A percentile compares a stretch with the other conserved stretches of the same genome.
Evolutionary conservation across 2,113 vertebrate genomes (phyloP).

Genomic region (Sinosuthora webbiana): DNA sequence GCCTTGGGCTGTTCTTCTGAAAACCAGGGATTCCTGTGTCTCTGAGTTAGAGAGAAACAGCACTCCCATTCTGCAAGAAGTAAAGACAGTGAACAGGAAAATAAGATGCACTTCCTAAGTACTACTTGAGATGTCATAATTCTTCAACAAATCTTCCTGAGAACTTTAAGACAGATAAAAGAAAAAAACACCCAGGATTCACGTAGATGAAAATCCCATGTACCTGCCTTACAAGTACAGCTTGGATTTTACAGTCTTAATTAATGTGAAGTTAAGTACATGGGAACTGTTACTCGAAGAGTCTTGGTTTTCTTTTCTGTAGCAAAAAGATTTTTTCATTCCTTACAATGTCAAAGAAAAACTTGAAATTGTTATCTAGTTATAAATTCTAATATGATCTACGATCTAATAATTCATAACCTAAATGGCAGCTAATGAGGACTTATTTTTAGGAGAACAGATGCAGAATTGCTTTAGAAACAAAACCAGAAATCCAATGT

Average conservation of each 20-base stretch:
- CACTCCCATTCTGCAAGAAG: neutral
- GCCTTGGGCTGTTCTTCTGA: neutral
- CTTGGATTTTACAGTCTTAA: neutral
- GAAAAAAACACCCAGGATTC: neutral
- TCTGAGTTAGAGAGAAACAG: neutral
- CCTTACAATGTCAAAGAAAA: neutral
- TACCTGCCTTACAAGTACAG: neutral
- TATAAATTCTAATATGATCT: neutral
- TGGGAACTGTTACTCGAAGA: neutral
- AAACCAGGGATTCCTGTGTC: neutral
- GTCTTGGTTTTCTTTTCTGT: neutral
- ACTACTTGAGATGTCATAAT: neutral
- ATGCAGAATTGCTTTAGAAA: constrained; percentile 20
- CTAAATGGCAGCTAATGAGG: constrained; percentile 45
- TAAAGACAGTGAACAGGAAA: neutral
- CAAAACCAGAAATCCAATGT: neutral
- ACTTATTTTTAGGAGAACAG: constrained; percentile 54
- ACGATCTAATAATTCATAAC: constrained; percentile 32
- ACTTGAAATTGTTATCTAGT: neutral
- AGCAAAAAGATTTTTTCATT: neutral
- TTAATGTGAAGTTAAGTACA: neutral
- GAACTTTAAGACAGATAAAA: neutral
- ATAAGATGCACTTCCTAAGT: neutral
- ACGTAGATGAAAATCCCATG: neutral
- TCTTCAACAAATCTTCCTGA: neutral